Evolutionary conservation across 2,888 invertebrate species (phyloP), one percentile per base, ranked within the genome.

Genomic region (Julus scanicus): DNA sequence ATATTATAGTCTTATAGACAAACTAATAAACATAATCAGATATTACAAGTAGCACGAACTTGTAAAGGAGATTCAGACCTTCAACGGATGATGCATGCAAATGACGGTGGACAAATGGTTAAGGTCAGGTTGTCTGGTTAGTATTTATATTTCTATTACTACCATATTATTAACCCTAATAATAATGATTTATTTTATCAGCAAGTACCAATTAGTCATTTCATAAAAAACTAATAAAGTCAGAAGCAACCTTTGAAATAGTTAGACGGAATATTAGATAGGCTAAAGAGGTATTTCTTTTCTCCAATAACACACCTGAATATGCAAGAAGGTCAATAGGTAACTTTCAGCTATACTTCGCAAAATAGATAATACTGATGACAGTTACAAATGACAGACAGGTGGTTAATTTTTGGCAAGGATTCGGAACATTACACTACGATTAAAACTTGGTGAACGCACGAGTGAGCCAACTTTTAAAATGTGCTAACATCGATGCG

Each of bases 151-250:
- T 63, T 63, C n/a, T 71, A 71, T 71, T 71, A 29, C 5, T 71
- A 29, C 29, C n/a, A 29, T 71, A 71, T 71, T 9, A 71, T 71
- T 71, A 15, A 71, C 29, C 29, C 20, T 29, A 71, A 71, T 71
- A 71, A 71, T 17, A 71, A 71, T 71, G 29, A 71, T 29, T 71
- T 29, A 71, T 29, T 71, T 71, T 3, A 20, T 29, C 20, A 29
- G 20, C n/a, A 17, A 71, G 71, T 71, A 29, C 3, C 95, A 94
- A 91, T 99, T 96, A 90, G 99, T 93, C 93, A 97, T 97, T 93
- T 99, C 99, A 91, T 99, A 93, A 98, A 94, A 86, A 94, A 89
- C 90, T 90, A 90, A 90, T 89, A 29, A 29, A 71, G 29, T 71
- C 29, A 29, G 71, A 71, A 71, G 29, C 29, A 71, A 29, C n/a